Conservation (phyloP, 2,797 vertebrate genomes). For the Acanthurus leucopareius region DNA sequence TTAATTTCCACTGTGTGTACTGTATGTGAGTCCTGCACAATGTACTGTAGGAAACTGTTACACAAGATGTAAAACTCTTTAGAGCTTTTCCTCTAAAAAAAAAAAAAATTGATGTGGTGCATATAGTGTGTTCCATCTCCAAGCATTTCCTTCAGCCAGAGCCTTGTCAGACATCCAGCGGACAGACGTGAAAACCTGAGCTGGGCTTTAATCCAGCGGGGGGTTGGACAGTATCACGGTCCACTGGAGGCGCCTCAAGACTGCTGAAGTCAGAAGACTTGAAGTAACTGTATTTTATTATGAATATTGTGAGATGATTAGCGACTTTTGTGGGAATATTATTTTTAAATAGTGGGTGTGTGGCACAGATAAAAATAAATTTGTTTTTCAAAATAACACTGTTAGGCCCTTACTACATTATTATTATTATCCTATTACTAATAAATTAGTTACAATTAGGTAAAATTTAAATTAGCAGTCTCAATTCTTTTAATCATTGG, state of each 20-base stretch:
- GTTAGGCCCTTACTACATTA: slow-evolving; percentile 8
- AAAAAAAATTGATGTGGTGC: slow-evolving; percentile 85
- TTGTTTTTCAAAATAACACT: slow-evolving; percentile 86
- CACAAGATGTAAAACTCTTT: slow-evolving; percentile 89
- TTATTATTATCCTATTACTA: no score
- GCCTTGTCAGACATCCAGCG: slow-evolving; percentile 76
- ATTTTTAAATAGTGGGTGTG: slow-evolving; percentile 94
- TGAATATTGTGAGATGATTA: slow-evolving; percentile 91
- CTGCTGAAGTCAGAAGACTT: slow-evolving; percentile 92
- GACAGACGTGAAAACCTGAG: slow-evolving; percentile 80
- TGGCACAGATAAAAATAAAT: slow-evolving; percentile 92
- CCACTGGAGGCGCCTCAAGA: slow-evolving; percentile 86
- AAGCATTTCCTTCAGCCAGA: slow-evolving; percentile 86
- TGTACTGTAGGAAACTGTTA: slow-evolving; percentile 46
- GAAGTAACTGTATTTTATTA: slow-evolving; percentile 90
- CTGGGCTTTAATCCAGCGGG: slow-evolving; percentile 85
- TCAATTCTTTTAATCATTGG: background rate
- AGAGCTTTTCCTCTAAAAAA: slow-evolving; percentile 80
- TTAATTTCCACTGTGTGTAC: slow-evolving; percentile 73
- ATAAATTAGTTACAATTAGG: no score
- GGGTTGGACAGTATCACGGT: slow-evolving; percentile 82
- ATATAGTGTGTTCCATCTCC: slow-evolving; percentile 88
- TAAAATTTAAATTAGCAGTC: no score
- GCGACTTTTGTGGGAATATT: slow-evolving; percentile 92
- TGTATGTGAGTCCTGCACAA: slow-evolving; percentile 56